Conservation (phyloP, 2,797 vertebrate genomes). For the Dipus sagitta region DNA sequence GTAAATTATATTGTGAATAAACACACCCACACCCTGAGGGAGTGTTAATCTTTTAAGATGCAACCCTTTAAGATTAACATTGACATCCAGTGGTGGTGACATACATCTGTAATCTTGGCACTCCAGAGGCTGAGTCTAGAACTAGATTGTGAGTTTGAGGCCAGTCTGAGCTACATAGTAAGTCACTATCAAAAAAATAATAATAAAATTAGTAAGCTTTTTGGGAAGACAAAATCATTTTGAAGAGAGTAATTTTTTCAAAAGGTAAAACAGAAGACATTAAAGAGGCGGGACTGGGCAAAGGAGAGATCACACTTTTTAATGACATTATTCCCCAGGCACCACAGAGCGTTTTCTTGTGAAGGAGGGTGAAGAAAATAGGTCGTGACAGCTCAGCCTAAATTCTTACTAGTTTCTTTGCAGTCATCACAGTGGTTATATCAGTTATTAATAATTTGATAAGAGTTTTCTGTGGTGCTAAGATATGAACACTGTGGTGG, state of each 20-base stretch:
- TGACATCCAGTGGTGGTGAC: neutral
- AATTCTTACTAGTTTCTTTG: slow-evolving; percentile 4
- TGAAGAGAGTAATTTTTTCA: slow-evolving; percentile 31
- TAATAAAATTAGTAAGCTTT: neutral
- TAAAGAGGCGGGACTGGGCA: neutral
- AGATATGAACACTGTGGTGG: neutral
- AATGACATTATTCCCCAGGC: neutral
- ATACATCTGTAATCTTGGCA: neutral
- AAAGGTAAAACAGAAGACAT: neutral
- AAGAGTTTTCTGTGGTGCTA: neutral
- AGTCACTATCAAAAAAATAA: neutral
- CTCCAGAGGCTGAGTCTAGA: neutral
- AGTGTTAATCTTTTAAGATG: slow-evolving; percentile 10
- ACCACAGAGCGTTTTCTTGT: neutral
- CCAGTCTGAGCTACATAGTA: neutral
- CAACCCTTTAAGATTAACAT: neutral
- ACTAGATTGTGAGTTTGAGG: neutral
- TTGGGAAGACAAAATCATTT: neutral
- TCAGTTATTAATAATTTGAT: neutral
- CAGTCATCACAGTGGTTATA: neutral
- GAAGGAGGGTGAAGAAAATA: neutral
- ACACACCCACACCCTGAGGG: neutral
- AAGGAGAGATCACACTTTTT: neutral
- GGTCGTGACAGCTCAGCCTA: neutral
- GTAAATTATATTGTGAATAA: neutral